Base-by-base conservation (phyloP, 2,797 vertebrate genomes). In the Ataeniobius toweri region DNA sequence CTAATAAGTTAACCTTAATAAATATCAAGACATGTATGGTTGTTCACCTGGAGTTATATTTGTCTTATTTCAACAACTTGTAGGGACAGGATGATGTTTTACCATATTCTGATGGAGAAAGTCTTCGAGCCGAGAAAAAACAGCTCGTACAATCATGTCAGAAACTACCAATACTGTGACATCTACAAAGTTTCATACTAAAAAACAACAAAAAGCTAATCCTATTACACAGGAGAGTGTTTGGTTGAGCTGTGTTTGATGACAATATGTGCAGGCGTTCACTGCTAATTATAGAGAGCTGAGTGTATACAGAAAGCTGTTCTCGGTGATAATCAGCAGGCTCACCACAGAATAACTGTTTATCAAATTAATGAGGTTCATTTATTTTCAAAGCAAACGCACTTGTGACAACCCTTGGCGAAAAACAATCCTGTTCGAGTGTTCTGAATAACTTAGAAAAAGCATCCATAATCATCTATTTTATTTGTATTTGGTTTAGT, bases 241-340 rank as follows among this genome's bases (percentile, higher is more conserved):
- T 26, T 39, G 41, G 63, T 41, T n/a, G 41, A 26, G 51, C 36
- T 63, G 77, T 28, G 56, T 71, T 79, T 71, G 20, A 18, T 56
- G 65, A 75, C 36, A 20, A 46, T 53, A 65, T 39, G 59, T 59
- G 78, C 22, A 72, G 72, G 73, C 18, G 53, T 22, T 71, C 44
- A 61, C 55, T 53, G 61, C 71, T 77, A 71, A 75, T 82, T 68
- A 74, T 39, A 71, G 73, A 71, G 76, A 41, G 41, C 16, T 24
- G 10, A 74, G 56, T 41, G 41, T 51, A 70, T 22, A 36, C 48
- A 44, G 73, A 10, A 41, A 74, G 74, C 74, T 86, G 79, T 71
- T 67, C 71, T 31, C 6, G 59, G 9, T 9, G 13, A 71, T 75
- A 75, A 74, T 65, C 22, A 6, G 0, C 18, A 67, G 20, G 8